These are phyloP conservation scores for Thunnus albacares DNA, from an alignment of 2,797 vertebrate species.

Conservation along the genomic window DNA sequence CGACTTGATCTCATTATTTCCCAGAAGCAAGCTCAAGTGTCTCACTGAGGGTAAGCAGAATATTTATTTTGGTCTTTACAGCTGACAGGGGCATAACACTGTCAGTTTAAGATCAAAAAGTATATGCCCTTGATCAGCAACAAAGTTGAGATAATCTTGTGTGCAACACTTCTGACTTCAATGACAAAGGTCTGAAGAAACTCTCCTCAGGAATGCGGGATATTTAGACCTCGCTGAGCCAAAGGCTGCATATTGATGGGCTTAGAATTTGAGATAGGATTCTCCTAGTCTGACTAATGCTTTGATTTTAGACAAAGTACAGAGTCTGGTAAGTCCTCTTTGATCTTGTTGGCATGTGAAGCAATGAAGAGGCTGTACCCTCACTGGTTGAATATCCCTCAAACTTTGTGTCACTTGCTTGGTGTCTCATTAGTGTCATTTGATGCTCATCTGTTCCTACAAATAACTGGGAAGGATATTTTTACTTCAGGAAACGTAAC, in stretches of 20 bases:
- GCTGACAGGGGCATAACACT: no score
- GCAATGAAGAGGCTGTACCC: neutral
- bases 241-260: slow-evolving; percentile 26
- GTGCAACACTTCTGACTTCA: neutral
- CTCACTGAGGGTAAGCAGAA: no score
- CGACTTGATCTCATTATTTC: no score
- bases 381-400: slow-evolving; percentile 3
- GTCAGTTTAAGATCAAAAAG: no score
- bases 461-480: neutral
- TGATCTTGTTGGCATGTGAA: slow-evolving; percentile 24
- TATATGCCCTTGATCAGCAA: neutral
- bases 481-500: neutral
- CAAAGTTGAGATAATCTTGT: neutral
- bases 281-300: slow-evolving; percentile 8
- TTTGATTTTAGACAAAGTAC: slow-evolving; percentile 43
- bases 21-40: no score
- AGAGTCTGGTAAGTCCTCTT: slow-evolving; percentile 21
- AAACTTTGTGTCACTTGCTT: neutral
- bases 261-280: neutral
- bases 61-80: no score
- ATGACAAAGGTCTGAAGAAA: neutral
- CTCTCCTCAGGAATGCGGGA: neutral
- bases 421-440: neutral
- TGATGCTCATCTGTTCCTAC: neutral
- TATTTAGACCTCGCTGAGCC: slow-evolving; percentile 9